Evolutionary conservation across 2,797 vertebrate species (phyloP), one percentile per base, ranked within the genome.

Genomic region (Sebastes itinus): DNA sequence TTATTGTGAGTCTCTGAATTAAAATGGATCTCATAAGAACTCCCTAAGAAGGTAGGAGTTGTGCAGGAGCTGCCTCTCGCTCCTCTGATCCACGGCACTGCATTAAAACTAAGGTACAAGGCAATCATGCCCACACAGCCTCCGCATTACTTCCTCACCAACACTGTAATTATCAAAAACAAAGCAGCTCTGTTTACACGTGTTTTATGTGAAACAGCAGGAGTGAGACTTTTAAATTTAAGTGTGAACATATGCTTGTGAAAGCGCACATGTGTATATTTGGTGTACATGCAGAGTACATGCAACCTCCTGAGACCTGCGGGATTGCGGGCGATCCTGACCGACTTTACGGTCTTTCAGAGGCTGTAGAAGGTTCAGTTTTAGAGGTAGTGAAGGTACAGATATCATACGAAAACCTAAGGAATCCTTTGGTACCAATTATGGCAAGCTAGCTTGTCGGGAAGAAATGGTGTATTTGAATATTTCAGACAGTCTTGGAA

Each of bases 101-200:
- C 83, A 79, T 85, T 85, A 85, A 84, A 62, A 61, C 78, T n/a
- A 30, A 80, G 78, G 76, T 72, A 68, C 35, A 74, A 80, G 70
- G 73, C 82, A 88, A 72, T 88, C 82, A 72, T 81, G 76, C 80
- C 87, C 79, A 88, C 22, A 55, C 87, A 79, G 72, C 76, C 78
- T 78, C 72, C 6, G 23, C 87, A 84, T 85, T 64, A 38, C 60
- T 79, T 77, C 83, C 63, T 70, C 78, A 55, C 63, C 28, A 63
- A 42, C 76, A 18, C 77, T 86, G 88, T 89, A 87, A 89, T 92
- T 88, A 90, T 89, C 66, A 60, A 81, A 90, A 91, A 91, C 83
- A 90, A 77, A 85, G 66, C 62, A 4, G 20, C 18, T 61, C 72
- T 67, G 25, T 80, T 81, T 82, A 76, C 67, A 69, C 54, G 10